Percentiles rank a stretch among this genome's conserved stretches.
phyloP scores from a whole-genome alignment of 2,113 vertebrate genomes.

The Toxostoma redivivum region DNA sequence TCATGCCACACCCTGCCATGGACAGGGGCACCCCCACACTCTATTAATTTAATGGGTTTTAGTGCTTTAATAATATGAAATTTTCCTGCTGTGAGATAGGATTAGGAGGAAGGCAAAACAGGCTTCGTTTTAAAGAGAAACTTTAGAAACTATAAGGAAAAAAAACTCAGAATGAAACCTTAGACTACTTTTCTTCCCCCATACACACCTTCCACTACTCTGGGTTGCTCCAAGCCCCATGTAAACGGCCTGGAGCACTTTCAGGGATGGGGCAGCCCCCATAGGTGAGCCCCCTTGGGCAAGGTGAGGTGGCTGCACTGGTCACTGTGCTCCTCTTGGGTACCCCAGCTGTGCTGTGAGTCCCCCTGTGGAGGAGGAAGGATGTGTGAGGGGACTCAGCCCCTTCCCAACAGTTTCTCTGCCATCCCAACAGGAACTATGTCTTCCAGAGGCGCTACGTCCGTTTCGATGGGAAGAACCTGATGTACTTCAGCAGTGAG shows the following conservation, averaged over 20 bases:
- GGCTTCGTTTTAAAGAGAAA: too few relatives aligned
- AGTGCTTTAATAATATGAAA: too few relatives aligned
- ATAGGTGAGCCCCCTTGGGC: not conserved
- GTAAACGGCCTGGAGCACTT: not conserved
- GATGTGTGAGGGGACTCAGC: rapidly evolving
- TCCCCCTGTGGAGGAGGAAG: not conserved
- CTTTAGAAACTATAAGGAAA: too few relatives aligned
- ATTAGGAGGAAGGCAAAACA: too few relatives aligned
- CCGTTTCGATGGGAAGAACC: conserved; percentile 90
- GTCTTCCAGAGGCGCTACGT: conserved; percentile 96
- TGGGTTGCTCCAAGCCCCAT: not conserved
- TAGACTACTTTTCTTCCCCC: too few relatives aligned
- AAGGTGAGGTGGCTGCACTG: not conserved
- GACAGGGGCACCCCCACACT: not conserved
- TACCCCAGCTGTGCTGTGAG: not conserved
- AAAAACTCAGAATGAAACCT: too few relatives aligned
- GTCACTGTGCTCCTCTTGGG: not conserved
- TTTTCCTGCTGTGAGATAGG: too few relatives aligned
- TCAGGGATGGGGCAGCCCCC: not conserved
- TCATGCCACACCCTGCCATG: not conserved
- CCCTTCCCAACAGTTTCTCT: not conserved
- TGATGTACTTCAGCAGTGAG: conserved; percentile 94
- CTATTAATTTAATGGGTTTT: too few relatives aligned
- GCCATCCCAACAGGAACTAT: conserved; percentile 82
- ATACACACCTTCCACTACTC: too few relatives aligned